Conservation (phyloP, 2,888 invertebrate genomes). For the Argyresthia albistria region DNA sequence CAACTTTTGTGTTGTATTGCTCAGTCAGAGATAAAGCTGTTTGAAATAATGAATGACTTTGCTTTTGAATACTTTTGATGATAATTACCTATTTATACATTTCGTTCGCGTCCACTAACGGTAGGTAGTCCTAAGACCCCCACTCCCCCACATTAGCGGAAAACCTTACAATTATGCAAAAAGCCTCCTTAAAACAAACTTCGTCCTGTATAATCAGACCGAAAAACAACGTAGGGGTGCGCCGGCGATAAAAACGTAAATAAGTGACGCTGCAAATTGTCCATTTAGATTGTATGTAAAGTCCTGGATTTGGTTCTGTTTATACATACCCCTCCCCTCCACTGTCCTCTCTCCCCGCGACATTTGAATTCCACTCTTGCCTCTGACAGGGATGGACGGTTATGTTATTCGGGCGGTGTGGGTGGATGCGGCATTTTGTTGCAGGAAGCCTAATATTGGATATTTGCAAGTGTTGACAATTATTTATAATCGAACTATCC, state of each 20-base stretch:
- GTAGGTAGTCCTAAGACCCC: too few relatives aligned
- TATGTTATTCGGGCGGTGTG: too few relatives aligned
- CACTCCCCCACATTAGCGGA: too few relatives aligned
- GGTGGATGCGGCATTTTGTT: too few relatives aligned
- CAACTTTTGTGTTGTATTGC: too few relatives aligned
- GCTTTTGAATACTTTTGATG: too few relatives aligned
- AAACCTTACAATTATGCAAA: neutral
- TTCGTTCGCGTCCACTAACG: too few relatives aligned
- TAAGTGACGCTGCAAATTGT: conserved; percentile 41
- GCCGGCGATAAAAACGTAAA: conserved; percentile 14
- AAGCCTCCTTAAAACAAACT: neutral
- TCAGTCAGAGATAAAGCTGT: too few relatives aligned
- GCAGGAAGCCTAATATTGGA: neutral
- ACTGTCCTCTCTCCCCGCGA: conserved; percentile 3
- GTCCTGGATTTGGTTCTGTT: conserved; percentile 20
- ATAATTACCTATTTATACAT: too few relatives aligned
- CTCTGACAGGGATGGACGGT: neutral
- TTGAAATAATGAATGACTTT: too few relatives aligned
- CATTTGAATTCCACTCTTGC: conserved; percentile 12
- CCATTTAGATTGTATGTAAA: conserved; percentile 34
- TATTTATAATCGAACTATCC: too few relatives aligned
- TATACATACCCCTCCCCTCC: conserved; percentile 14
- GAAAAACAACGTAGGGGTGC: neutral
- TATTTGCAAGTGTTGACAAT: too few relatives aligned
- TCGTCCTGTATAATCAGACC: neutral